Percentiles rank a stretch among this genome's conserved stretches.
phyloP scores from a whole-genome alignment of 2,888 invertebrate species.

The Parapristionchus giblindavisi region DNA sequence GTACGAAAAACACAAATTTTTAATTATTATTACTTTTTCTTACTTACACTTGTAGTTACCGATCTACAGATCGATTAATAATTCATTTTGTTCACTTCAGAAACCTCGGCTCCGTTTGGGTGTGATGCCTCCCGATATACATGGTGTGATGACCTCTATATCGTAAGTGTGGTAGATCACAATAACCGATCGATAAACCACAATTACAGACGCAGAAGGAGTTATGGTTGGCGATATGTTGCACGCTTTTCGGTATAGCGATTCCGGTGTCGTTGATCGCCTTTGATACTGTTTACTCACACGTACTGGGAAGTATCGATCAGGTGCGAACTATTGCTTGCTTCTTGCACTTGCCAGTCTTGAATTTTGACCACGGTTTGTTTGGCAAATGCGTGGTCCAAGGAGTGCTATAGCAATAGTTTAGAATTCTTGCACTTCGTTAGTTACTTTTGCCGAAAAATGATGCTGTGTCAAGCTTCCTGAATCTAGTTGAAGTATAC shows the following conservation, averaged over 20 bases:
- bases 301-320: slow-evolving; percentile 28
- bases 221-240: background rate
- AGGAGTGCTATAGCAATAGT: too few relatives aligned
- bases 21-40: too few relatives aligned
- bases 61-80: too few relatives aligned
- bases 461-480: too few relatives aligned
- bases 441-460: too few relatives aligned
- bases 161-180: background rate
- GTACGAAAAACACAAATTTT: background rate
- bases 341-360: too few relatives aligned
- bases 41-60: too few relatives aligned
- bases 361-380: too few relatives aligned
- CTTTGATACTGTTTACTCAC: slow-evolving; percentile 25
- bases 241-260: slow-evolving; percentile 1
- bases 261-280: slow-evolving; percentile 25
- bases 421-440: too few relatives aligned
- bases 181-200: background rate
- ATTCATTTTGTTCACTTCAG: too few relatives aligned
- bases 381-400: too few relatives aligned
- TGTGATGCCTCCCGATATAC: background rate
- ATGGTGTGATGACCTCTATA: slow-evolving; percentile 9
- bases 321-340: slow-evolving; percentile 9
- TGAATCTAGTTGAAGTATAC: too few relatives aligned
- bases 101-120: background rate
- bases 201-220: background rate